A percentile compares a stretch with the other conserved stretches of the same genome.
These are phyloP conservation scores for Microtus ochrogaster DNA, from an alignment of 2,113 vertebrate genomes.

Conservation along the genomic window DNA sequence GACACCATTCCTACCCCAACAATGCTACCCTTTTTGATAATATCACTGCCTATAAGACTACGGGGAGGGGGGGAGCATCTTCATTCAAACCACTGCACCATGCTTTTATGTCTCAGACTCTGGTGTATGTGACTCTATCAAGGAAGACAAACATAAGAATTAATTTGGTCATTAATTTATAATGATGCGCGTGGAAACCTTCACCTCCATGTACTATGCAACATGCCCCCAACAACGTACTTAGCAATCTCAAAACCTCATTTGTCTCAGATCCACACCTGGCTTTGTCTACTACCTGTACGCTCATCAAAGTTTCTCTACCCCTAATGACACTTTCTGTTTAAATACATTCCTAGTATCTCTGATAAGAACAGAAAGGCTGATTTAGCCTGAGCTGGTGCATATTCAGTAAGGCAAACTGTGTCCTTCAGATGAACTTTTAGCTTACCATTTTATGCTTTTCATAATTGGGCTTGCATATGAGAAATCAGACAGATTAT, in stretches of 20 bases:
- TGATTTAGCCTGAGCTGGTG: not conserved
- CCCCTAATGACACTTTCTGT: not conserved
- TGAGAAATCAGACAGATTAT: not conserved
- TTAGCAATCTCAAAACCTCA: no score
- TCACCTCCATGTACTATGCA: not conserved
- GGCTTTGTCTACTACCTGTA: no score
- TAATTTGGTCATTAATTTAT: not conserved
- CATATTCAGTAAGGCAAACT: not conserved
- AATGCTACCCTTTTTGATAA: no score
- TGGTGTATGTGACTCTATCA: not conserved
- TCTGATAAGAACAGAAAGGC: not conserved
- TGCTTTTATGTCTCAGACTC: not conserved
- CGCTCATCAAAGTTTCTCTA: not conserved
- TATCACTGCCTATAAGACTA: not conserved
- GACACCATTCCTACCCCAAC: not conserved
- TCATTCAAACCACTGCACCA: not conserved
- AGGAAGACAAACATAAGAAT: not conserved
- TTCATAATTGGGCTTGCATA: not conserved
- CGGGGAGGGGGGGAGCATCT: rapidly evolving
- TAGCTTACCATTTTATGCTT: not conserved
- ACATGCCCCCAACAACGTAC: no score
- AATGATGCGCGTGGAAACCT: not conserved
- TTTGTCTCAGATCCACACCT: not conserved
- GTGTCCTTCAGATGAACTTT: not conserved
- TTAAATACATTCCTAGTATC: not conserved